Conservation (phyloP, 92 coral and sea anemone genomes). For the Blastomussa wellsi region DNA sequence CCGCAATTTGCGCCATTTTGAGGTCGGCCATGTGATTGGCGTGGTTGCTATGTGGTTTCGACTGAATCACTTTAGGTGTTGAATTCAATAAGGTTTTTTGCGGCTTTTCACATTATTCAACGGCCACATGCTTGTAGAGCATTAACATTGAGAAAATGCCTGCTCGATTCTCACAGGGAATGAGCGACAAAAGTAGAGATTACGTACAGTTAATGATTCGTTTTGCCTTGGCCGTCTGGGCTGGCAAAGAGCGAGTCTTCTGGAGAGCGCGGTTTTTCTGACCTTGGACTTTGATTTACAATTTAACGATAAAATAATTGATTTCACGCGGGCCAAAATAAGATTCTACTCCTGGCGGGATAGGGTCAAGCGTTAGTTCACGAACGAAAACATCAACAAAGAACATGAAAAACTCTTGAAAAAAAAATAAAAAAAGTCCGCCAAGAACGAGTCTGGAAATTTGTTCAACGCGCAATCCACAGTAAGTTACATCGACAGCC, state of each 20-base stretch:
- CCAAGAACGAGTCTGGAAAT: neutral
- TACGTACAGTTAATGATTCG: neutral
- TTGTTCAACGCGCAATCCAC: neutral
- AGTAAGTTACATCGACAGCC: neutral
- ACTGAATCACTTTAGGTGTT: neutral
- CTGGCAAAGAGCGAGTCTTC: neutral
- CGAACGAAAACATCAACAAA: neutral
- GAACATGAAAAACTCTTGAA: neutral
- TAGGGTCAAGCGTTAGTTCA: too few species aligned
- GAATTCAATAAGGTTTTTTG: constrained; percentile 12
- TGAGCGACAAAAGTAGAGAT: neutral
- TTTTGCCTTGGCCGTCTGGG: neutral
- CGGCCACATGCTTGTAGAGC: constrained; percentile 32
- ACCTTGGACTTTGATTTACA: constrained; percentile 3
- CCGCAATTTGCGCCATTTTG: constrained; percentile 5
- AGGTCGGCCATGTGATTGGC: neutral
- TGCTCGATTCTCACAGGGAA: constrained; percentile 30
- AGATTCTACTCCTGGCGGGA: neutral
- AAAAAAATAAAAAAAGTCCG: neutral
- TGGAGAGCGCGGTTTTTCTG: neutral
- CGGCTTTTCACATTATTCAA: constrained; percentile 15
- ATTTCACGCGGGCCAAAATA: neutral
- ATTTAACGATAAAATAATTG: neutral
- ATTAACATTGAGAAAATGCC: neutral
- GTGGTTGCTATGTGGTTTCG: constrained; percentile 32